A percentile compares a stretch with the other conserved stretches of the same genome.
phyloP scores from a whole-genome alignment of 2,797 vertebrate species.

The Sphaeramia orbicularis region DNA sequence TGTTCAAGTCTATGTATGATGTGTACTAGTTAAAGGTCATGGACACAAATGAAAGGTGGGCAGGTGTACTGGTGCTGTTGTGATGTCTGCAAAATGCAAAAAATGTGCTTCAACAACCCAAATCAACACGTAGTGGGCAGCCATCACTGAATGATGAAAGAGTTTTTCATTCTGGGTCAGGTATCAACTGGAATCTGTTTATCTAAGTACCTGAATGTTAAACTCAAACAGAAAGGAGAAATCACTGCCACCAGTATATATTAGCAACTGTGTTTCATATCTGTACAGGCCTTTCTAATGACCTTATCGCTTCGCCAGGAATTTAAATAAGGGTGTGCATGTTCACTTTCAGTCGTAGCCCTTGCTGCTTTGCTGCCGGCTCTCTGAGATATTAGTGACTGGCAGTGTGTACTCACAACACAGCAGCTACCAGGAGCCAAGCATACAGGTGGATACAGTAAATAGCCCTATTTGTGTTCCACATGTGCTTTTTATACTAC shows the following conservation, averaged over 20 bases:
- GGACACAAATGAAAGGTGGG: too few relatives aligned
- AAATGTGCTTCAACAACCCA: too few relatives aligned
- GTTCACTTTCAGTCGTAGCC: conserved; percentile 33
- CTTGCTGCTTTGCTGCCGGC: conserved; percentile 10
- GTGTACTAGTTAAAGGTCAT: too few relatives aligned
- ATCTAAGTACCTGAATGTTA: background rate
- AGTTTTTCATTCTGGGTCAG: too few relatives aligned
- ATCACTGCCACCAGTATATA: too few relatives aligned
- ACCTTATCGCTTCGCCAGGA: conserved; percentile 6
- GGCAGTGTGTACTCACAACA: conserved; percentile 10
- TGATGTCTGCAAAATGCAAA: too few relatives aligned
- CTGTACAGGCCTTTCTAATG: conserved; percentile 8
- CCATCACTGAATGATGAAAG: too few relatives aligned
- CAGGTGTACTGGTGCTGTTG: too few relatives aligned
- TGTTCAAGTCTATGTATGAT: too few relatives aligned
- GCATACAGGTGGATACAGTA: background rate
- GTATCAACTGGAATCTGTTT: too few relatives aligned
- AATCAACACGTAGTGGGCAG: too few relatives aligned
- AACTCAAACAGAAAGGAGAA: conserved; percentile 12
- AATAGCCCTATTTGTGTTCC: too few relatives aligned
- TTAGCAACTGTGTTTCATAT: background rate
- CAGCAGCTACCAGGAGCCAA: background rate
- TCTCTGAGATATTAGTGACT: background rate
- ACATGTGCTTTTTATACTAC: conserved; percentile 1
- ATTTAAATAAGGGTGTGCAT: conserved; percentile 28